Evolutionary conservation across 2,888 invertebrate species (phyloP).

Genomic region (Cepaea hortensis): DNA sequence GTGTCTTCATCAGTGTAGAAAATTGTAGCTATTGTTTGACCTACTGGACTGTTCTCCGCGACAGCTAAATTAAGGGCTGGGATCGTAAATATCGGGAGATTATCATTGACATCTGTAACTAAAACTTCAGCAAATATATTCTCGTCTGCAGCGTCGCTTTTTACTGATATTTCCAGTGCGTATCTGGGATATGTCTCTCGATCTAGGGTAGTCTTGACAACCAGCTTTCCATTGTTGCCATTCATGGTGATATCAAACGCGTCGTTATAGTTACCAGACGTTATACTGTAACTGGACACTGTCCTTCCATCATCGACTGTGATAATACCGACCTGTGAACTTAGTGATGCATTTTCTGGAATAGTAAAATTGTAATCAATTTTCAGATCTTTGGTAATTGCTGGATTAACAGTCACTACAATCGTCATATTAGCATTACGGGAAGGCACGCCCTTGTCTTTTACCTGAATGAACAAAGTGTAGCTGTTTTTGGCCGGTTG

Average conservation of each 20-base stretch:
- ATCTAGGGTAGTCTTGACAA: constrained; percentile 51
- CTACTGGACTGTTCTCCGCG: constrained; percentile 60
- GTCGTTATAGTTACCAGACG: constrained; percentile 56
- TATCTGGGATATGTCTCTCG: constrained; percentile 30
- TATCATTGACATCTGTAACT: constrained; percentile 66
- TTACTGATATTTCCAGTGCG: constrained; percentile 16
- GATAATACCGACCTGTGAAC: constrained; percentile 54
- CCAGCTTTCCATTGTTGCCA: constrained; percentile 50
- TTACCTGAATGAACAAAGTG: constrained; percentile 54
- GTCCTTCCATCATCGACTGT: constrained; percentile 47
- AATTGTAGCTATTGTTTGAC: constrained; percentile 54
- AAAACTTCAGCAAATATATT: constrained; percentile 45
- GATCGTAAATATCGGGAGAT: constrained; percentile 55
- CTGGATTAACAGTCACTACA: constrained; percentile 56
- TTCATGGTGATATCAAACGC: constrained; percentile 52
- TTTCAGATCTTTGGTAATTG: constrained; percentile 23
- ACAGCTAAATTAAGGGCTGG: constrained; percentile 52
- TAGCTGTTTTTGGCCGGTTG: constrained; percentile 48
- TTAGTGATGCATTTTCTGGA: constrained; percentile 53
- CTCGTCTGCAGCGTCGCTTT: not conserved
- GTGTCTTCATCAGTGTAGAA: constrained; percentile 61
- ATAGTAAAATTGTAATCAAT: constrained; percentile 55
- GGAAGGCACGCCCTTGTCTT: constrained; percentile 58
- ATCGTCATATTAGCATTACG: constrained; percentile 56
- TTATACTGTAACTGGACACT: constrained; percentile 53